Conservation (phyloP, 2,797 vertebrate genomes). For the Paramormyrops hopkinsi region DNA sequence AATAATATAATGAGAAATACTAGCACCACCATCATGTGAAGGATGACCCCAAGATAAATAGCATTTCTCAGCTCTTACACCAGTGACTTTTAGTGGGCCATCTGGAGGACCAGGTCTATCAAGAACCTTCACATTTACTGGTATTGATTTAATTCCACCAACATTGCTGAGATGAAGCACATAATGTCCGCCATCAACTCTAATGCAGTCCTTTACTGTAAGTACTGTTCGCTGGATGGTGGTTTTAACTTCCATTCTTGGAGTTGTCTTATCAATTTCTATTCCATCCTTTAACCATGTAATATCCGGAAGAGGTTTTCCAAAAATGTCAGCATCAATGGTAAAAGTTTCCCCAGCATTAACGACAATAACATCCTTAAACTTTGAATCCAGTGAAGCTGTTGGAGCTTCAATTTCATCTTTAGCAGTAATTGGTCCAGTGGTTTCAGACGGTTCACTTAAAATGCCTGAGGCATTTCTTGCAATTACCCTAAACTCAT, state of each 20-base stretch:
- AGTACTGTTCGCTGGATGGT: constrained; percentile 56
- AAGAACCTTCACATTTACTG: constrained; percentile 65
- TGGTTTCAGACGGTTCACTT: constrained; percentile 52
- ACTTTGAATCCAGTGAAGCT: constrained; percentile 43
- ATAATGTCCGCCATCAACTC: constrained; percentile 12
- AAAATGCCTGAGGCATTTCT: constrained; percentile 85
- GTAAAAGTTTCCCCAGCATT: constrained; percentile 33
- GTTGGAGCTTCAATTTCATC: constrained; percentile 66
- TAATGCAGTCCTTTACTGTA: constrained; percentile 44
- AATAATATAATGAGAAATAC: constrained; percentile 69
- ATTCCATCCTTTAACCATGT: constrained; percentile 72
- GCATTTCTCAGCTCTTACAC: constrained; percentile 72
- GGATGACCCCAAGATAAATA: constrained; percentile 70
- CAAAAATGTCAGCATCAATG: constrained; percentile 70
- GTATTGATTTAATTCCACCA: constrained; percentile 54
- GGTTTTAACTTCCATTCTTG: constrained; percentile 68
- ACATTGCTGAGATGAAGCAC: constrained; percentile 8
- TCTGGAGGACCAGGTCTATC: constrained; percentile 71
- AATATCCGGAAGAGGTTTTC: constrained; percentile 67
- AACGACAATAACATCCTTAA: constrained; percentile 14
- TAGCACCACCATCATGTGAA: constrained; percentile 70
- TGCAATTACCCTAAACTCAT: constrained; percentile 93
- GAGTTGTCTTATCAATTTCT: constrained; percentile 65
- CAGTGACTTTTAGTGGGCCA: constrained; percentile 65
- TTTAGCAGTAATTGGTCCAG: constrained; percentile 46